A percentile compares a stretch with the other conserved stretches of the same genome.
phyloP scores from a whole-genome alignment of 2,113 vertebrate genomes.

The Phycodurus eques region DNA sequence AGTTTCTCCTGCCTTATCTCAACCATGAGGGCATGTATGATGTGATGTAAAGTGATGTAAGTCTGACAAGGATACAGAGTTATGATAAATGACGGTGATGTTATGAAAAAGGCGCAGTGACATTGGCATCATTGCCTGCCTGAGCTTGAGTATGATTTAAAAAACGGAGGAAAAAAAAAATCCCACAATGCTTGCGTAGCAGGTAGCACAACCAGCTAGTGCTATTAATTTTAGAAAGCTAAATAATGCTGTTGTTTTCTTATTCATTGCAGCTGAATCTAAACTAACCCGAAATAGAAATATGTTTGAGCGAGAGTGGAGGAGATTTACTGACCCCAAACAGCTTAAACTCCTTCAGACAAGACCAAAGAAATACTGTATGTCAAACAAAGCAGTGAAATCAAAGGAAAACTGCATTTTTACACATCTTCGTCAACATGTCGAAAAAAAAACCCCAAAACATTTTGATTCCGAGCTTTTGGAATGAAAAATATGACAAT shows the following conservation, averaged over 20 bases:
- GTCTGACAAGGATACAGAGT: constrained; percentile 3
- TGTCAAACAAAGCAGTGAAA: too few species aligned
- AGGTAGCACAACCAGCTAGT: neutral
- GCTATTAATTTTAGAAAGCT: neutral
- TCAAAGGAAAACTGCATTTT: too few species aligned
- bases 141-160: neutral
- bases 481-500: too few species aligned
- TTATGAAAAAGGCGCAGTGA: neutral
- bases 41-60: neutral
- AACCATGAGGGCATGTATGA: neutral
- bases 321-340: neutral
- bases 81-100: neutral
- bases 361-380: too few species aligned
- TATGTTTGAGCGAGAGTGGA: neutral
- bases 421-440: too few species aligned
- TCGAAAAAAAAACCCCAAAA: too few species aligned
- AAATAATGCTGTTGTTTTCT: neutral
- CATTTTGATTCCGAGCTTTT: too few species aligned
- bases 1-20: neutral
- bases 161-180: neutral
- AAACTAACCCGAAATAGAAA: neutral
- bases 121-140: constrained; percentile 1
- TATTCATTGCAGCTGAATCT: neutral
- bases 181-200: neutral
- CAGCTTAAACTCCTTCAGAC: neutral